Percentiles rank a stretch among this genome's conserved stretches.
phyloP scores from a whole-genome alignment of 2,113 vertebrate species.

The Dipodomys stephensi region DNA sequence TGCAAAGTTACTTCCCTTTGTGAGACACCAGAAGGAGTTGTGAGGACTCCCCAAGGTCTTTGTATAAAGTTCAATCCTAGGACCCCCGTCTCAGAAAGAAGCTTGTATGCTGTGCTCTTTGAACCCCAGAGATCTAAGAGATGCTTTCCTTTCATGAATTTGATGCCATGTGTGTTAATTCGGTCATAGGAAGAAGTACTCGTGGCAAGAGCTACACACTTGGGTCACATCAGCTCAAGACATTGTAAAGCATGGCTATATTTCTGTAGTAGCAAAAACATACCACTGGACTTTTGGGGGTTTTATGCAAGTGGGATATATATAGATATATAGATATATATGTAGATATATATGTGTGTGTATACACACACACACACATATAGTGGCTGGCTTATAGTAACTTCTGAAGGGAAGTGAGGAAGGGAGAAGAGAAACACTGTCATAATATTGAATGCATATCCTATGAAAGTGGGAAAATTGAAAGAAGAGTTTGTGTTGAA shows the following conservation, averaged over 20 bases:
- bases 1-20: not conserved
- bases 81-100: not conserved
- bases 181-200: not conserved
- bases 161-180: fast-evolving
- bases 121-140: not conserved
- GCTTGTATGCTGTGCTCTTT: fast-evolving
- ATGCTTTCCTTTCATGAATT: not conserved
- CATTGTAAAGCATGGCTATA: not conserved
- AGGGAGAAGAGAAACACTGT: too few species aligned
- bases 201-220: not conserved
- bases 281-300: not conserved
- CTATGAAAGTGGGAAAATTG: too few species aligned
- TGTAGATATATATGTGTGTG: too few species aligned
- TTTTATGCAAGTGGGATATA: not conserved
- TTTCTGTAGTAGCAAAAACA: not conserved
- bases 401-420: too few species aligned
- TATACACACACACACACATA: too few species aligned
- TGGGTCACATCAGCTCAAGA: not conserved
- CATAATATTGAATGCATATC: too few species aligned
- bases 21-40: not conserved
- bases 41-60: not conserved
- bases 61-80: not conserved
- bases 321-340: not conserved
- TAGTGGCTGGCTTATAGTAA: not conserved
- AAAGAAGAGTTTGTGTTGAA: too few species aligned